Conservation (phyloP, 2,113 vertebrate genomes). For the Lutjanus erythropterus region DNA sequence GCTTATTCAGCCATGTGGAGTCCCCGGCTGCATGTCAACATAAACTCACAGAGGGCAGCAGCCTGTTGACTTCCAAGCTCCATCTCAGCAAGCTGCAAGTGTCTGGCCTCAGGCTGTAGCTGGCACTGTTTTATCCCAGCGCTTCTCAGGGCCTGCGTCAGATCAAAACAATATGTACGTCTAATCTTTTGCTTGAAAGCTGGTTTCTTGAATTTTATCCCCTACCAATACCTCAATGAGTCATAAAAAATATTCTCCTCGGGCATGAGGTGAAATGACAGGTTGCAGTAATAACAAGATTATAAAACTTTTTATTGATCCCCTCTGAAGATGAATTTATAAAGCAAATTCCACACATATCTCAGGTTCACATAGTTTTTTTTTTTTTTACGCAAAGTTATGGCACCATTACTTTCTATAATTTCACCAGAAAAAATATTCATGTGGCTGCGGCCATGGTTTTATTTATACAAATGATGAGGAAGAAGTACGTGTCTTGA, state of each 20-base stretch:
- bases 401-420: constrained; percentile 77
- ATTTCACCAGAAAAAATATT: constrained; percentile 76
- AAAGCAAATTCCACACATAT: constrained; percentile 79
- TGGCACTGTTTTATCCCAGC: constrained; percentile 28
- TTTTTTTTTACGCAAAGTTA: constrained; percentile 67
- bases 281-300: constrained; percentile 78
- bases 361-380: constrained; percentile 67
- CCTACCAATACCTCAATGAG: neutral
- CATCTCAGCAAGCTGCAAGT: constrained; percentile 28
- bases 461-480: constrained; percentile 81
- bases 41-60: neutral
- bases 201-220: constrained; percentile 6
- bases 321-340: constrained; percentile 77
- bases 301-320: constrained; percentile 82
- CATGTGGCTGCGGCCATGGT: constrained; percentile 73
- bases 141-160: neutral
- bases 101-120: constrained; percentile 26
- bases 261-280: constrained; percentile 66
- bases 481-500: constrained; percentile 66
- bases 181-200: constrained; percentile 17
- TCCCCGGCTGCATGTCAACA: constrained; percentile 20
- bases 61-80: constrained; percentile 30
- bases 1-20: neutral
- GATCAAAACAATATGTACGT: constrained; percentile 37
- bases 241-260: constrained; percentile 18